Evolutionary conservation across 2,888 invertebrate genomes (phyloP), one percentile per base, ranked within the genome.

Genomic region (Drosophila subquinaria): DNA sequence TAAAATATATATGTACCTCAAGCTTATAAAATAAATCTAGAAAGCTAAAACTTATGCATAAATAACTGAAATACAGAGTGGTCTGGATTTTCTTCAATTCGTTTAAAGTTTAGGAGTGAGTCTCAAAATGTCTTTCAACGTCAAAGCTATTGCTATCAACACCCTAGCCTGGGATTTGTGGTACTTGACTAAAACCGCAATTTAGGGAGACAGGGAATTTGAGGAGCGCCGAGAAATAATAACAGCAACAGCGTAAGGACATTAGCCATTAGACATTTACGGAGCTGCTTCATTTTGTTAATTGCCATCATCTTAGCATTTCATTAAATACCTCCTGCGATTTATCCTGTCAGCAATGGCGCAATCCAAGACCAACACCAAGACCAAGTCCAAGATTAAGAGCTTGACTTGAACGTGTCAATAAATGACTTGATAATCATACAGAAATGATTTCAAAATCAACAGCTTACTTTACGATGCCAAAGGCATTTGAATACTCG

Each of bases 401-500:
- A 52, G 20, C 20, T 36, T 20, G 48, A 57, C 38, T 47, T 65
- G 20, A 57, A 23, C 45, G 57, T 38, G 64, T 38, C 78, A 67
- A 59, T 52, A 71, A 82, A 73, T 66, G 69, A 72, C 79, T 76
- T 81, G 81, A 81, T 83, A 83, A 83, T 79, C 79, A 83, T 70
- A 50, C 36, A 51, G 55, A 79, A 85, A 73, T 78, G 71, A 80
- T 87, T 80, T 80, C 66, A 73, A 82, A 80, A 81, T 84, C 81
- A 81, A 88, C 88, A 85, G 80, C 69, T 79, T 83, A 79, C 81
- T 81, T 23, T 81, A 68, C 61, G 51, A 66, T 59, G 73, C 76
- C 73, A 67, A 65, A 59, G 57, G 68, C 75, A 75, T 87, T 76
- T 69, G 69, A 79, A 65, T 73, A 73, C 62, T 53, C 23, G 53